Percentiles rank a stretch among this genome's conserved stretches.
Conservation (phyloP, 2,888 invertebrate species). For the Andrena haemorrhoa region DNA sequence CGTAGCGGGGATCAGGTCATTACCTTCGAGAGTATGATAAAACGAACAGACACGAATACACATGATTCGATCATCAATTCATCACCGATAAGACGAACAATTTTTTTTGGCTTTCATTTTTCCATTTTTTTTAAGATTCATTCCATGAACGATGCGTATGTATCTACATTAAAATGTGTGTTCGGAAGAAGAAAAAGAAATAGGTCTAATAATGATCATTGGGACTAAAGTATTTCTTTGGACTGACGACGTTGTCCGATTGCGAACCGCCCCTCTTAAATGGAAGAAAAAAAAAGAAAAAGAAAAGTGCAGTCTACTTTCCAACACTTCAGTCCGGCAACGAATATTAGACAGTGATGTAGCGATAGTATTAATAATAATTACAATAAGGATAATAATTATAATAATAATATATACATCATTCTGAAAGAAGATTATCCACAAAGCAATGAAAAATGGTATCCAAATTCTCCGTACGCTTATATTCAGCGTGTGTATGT, state of each 20-base stretch:
- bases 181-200: conserved; percentile 52
- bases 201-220: conserved; percentile 52
- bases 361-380: conserved; percentile 10
- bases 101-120: not conserved
- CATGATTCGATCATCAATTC: conserved; percentile 35
- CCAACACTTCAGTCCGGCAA: conserved; percentile 75
- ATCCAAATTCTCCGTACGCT: conserved; percentile 57
- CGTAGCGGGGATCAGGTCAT: conserved; percentile 46
- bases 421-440: conserved; percentile 54
- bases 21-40: conserved; percentile 54
- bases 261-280: conserved; percentile 46
- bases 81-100: not conserved
- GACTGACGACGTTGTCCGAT: conserved; percentile 49
- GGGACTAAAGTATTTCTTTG: conserved; percentile 38
- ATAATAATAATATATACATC: conserved; percentile 74
- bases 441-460: conserved; percentile 54
- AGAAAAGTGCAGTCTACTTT: conserved; percentile 45
- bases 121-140: conserved; percentile 4
- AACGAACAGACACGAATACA: conserved; percentile 49
- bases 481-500: conserved; percentile 28
- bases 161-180: conserved; percentile 43
- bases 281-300: conserved; percentile 2
- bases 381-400: conserved; percentile 17
- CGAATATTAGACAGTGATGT: conserved; percentile 45
- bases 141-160: conserved; percentile 47